Conservation (phyloP, 1,140 invertebrate species). For the Acromyrmex heyeri region DNA sequence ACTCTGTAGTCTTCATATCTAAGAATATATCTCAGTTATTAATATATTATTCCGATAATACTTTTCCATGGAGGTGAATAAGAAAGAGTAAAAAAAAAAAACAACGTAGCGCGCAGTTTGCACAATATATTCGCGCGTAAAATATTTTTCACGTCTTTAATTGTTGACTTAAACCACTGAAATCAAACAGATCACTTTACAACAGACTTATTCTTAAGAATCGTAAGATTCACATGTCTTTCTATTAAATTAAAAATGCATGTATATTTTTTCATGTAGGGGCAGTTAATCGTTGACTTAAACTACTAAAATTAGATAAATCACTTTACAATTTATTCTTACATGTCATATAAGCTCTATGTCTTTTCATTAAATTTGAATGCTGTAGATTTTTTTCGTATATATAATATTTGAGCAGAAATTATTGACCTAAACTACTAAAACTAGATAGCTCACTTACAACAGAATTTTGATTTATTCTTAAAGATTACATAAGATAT, state of each 20-base stretch:
- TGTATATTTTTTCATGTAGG: neutral
- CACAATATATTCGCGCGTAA: neutral
- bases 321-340: neutral
- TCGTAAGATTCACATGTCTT: neutral
- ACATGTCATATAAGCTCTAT: neutral
- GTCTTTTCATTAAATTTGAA: neutral
- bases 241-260: neutral
- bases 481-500: neutral
- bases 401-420: too few relatives aligned
- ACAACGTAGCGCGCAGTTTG: neutral
- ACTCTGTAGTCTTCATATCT: neutral
- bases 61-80: neutral
- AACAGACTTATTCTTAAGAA: neutral
- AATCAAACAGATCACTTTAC: neutral
- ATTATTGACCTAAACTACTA: neutral
- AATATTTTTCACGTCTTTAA: neutral
- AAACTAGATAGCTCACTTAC: neutral
- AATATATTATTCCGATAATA: constrained; percentile 32
- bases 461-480: neutral
- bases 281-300: neutral
- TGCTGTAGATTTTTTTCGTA: too few relatives aligned
- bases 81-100: constrained; percentile 30
- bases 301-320: neutral
- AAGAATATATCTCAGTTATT: constrained; percentile 44
- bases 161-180: neutral